A percentile compares a stretch with the other conserved stretches of the same genome.
These are phyloP conservation scores for Drosophila melanica DNA, from an alignment of 1,140 invertebrate species.

Conservation along the genomic window DNA sequence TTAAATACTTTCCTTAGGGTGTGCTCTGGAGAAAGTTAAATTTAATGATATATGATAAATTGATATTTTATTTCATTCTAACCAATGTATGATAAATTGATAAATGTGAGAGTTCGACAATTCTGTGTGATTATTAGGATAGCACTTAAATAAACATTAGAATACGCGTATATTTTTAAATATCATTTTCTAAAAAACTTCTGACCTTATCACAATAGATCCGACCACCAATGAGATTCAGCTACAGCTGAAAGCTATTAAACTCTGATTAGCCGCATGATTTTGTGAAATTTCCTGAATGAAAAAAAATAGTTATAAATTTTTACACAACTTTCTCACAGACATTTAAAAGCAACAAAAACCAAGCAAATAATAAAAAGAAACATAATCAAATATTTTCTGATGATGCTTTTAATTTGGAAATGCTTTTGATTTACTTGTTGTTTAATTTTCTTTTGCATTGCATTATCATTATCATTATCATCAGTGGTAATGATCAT, in stretches of 20 bases:
- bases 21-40: background rate
- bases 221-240: background rate
- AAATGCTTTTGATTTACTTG: constrained; percentile 48
- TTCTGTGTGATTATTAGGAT: background rate
- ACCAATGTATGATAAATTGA: background rate
- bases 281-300: constrained; percentile 34
- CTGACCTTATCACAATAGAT: background rate
- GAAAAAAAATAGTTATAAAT: background rate
- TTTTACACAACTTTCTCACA: constrained; percentile 42
- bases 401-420: constrained; percentile 46
- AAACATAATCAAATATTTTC: constrained; percentile 13
- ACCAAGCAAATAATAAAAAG: background rate
- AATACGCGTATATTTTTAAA: background rate
- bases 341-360: constrained; percentile 1
- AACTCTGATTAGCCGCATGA: constrained; percentile 39
- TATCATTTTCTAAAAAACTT: background rate
- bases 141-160: background rate
- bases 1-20: background rate
- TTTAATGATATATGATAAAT: background rate
- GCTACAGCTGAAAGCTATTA: constrained; percentile 7
- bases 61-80: too few relatives aligned
- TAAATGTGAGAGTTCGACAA: background rate
- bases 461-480: constrained; percentile 40
- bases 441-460: constrained; percentile 42
- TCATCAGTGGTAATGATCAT: constrained; percentile 34